A percentile compares a stretch with the other conserved stretches of the same genome.
Conservation (phyloP, 2,888 invertebrate genomes). For the Sinelater perroti region DNA sequence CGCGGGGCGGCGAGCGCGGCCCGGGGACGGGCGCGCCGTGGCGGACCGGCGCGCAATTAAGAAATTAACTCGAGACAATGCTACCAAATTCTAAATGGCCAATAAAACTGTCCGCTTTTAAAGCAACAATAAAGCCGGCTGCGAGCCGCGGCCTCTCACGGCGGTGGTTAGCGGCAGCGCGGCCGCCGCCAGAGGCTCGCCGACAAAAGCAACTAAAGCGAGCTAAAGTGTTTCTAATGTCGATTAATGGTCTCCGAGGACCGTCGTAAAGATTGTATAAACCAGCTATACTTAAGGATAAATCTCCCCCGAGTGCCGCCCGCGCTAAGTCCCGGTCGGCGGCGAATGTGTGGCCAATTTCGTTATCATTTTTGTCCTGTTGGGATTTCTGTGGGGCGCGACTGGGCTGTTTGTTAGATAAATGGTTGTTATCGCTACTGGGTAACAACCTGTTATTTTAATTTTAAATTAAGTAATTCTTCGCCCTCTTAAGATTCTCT, state of each 20-base stretch:
- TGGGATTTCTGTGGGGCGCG: not conserved
- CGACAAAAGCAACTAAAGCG: conserved; percentile 56
- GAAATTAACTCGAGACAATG: conserved; percentile 46
- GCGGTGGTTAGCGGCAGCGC: conserved; percentile 43
- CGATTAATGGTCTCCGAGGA: conserved; percentile 53
- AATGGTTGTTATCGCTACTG: no score
- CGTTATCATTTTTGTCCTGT: conserved; percentile 3
- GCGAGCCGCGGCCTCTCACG: conserved; percentile 31
- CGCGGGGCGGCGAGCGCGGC: no score
- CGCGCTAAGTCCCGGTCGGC: conserved; percentile 26
- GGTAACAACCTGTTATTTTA: no score
- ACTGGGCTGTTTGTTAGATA: no score
- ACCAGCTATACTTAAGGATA: conserved; percentile 42
- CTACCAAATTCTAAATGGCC: conserved; percentile 44
- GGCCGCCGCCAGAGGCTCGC: conserved; percentile 46
- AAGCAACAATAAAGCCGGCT: conserved; percentile 37
- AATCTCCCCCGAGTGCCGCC: conserved; percentile 33
- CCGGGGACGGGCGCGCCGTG: no score
- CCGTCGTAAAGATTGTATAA: conserved; percentile 46
- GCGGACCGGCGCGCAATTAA: conserved; percentile 40
- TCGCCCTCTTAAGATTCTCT: no score
- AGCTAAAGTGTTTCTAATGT: conserved; percentile 57
- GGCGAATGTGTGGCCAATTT: conserved; percentile 19
- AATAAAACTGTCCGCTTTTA: conserved; percentile 45
- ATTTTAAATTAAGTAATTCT: no score